Evolutionary conservation across 92 coral and sea anemone genomes (phyloP).

Genomic region (Meandrina meandrites): DNA sequence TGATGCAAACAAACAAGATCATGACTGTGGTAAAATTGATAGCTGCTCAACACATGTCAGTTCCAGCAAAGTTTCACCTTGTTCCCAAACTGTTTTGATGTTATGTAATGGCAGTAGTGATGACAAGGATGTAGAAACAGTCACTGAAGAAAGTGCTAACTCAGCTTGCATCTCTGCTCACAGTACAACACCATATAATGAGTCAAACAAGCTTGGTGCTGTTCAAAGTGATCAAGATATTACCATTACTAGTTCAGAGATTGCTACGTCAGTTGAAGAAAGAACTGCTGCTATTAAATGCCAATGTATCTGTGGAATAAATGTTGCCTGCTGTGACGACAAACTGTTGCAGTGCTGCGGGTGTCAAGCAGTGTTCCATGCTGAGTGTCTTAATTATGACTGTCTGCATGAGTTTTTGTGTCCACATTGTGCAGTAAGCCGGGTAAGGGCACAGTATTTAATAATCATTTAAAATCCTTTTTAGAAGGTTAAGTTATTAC

Average conservation of each 20-base stretch:
- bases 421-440: constrained; percentile 58
- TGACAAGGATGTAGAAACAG: background rate
- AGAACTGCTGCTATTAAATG: constrained; percentile 15
- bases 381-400: constrained; percentile 61
- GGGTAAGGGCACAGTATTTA: constrained; percentile 34
- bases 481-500: too few species aligned
- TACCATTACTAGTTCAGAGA: background rate
- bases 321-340: constrained; percentile 31
- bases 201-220: background rate
- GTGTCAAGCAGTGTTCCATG: constrained; percentile 72
- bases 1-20: background rate
- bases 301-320: constrained; percentile 81
- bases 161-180: background rate
- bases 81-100: background rate
- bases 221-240: background rate
- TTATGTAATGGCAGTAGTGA: background rate
- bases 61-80: background rate
- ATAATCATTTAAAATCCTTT: too few species aligned
- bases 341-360: constrained; percentile 61
- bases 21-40: background rate
- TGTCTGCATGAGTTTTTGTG: constrained; percentile 41
- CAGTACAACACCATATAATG: background rate
- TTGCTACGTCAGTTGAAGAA: background rate
- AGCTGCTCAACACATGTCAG: background rate
- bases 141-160: background rate